These are phyloP conservation scores for Physella acuta DNA, from an alignment of 1,140 invertebrate genomes.

Conservation along the genomic window DNA sequence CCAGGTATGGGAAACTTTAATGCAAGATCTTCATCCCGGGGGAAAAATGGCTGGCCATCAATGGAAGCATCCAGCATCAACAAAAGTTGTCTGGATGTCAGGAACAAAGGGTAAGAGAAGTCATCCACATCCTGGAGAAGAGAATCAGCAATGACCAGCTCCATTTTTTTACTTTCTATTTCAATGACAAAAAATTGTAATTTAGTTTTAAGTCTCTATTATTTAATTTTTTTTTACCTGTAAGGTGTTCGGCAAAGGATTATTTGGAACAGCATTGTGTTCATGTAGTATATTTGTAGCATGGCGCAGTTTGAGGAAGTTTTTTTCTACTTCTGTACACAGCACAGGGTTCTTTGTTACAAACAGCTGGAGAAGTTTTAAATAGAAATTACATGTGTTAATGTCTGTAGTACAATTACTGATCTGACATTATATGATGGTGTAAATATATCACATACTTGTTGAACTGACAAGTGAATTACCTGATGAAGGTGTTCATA, in stretches of 20 bases:
- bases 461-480: too few species aligned
- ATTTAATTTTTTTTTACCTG: too few species aligned
- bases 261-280: slow-evolving; percentile 30
- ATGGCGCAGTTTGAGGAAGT: slow-evolving; percentile 45
- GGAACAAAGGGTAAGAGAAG: slow-evolving; percentile 42
- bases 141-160: neutral
- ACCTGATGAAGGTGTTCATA: too few species aligned
- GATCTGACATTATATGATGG: too few species aligned
- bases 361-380: slow-evolving; percentile 50
- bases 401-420: too few species aligned
- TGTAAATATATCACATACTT: too few species aligned
- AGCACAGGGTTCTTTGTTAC: slow-evolving; percentile 53
- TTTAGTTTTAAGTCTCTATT: too few species aligned
- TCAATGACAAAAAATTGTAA: too few species aligned
- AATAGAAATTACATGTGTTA: too few species aligned
- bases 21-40: slow-evolving; percentile 16
- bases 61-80: slow-evolving; percentile 47
- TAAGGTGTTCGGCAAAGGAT: slow-evolving; percentile 35
- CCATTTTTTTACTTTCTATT: too few species aligned
- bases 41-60: slow-evolving; percentile 12
- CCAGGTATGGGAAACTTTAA: slow-evolving; percentile 31
- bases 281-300: slow-evolving; percentile 32
- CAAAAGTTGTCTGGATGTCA: slow-evolving; percentile 43
- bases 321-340: slow-evolving; percentile 52
- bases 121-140: slow-evolving; percentile 38